phyloP scores from a whole-genome alignment of 2,113 vertebrate species.

The Pyrgilauda ruficollis region DNA sequence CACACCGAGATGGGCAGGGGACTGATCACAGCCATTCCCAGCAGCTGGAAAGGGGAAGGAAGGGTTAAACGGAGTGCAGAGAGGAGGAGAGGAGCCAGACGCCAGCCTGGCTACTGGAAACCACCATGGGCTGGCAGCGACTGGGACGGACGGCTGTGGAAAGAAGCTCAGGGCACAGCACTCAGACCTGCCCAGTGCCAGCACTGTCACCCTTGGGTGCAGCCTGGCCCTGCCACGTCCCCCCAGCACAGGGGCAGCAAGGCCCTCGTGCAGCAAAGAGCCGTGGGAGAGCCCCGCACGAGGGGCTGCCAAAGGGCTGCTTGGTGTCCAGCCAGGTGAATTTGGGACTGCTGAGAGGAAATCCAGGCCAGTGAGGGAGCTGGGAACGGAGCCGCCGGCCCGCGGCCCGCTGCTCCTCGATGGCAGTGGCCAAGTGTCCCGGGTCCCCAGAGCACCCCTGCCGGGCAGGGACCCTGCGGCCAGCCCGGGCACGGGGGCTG shows the following conservation, averaged over 20 bases:
- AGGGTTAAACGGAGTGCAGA: neutral
- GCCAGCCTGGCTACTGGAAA: slow-evolving; percentile 31
- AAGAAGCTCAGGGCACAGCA: neutral
- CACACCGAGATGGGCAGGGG: accelerated
- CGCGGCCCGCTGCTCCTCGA: neutral
- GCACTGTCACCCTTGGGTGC: neutral
- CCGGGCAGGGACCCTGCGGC: accelerated
- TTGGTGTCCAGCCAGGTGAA: slow-evolving; percentile 14
- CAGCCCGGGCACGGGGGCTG: accelerated
- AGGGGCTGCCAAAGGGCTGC: neutral
- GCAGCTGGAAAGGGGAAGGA: neutral
- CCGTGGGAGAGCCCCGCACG: neutral
- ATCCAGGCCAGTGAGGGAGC: slow-evolving; percentile 9
- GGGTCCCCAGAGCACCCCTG: neutral
- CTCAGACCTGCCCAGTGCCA: neutral
- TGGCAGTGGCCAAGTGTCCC: neutral
- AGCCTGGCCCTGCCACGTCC: neutral
- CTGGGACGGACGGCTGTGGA: accelerated
- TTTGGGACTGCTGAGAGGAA: neutral
- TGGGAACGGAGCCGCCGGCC: accelerated
- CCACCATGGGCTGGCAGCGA: neutral
- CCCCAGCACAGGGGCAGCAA: neutral
- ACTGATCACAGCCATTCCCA: accelerated
- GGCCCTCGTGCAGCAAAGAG: accelerated
- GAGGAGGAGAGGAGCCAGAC: neutral